Evolutionary conservation across 2,888 invertebrate genomes (phyloP).

Genomic region (Microplitis manilae): DNA sequence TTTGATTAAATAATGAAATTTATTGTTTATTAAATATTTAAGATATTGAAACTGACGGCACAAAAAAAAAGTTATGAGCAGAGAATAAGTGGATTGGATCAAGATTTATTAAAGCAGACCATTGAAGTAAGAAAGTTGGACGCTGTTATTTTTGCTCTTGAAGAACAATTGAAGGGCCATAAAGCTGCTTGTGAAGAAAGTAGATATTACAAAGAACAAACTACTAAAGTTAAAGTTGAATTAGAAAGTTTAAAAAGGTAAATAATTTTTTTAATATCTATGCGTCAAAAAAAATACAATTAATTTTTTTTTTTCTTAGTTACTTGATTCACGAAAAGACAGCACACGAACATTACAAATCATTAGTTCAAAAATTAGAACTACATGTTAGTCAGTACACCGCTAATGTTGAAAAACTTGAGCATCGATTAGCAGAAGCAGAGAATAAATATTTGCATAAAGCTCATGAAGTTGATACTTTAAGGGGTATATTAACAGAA

Average conservation of each 20-base stretch:
- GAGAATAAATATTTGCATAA: background rate
- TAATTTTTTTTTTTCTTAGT: background rate
- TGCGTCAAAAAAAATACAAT: background rate
- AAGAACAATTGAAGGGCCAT: background rate
- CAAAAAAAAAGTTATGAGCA: background rate
- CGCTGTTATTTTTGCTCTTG: background rate
- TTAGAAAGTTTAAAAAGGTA: background rate
- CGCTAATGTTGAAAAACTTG: no score
- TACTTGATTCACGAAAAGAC: no score
- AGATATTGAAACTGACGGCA: background rate
- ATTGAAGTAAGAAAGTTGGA: background rate
- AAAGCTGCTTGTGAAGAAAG: background rate
- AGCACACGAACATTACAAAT: no score
- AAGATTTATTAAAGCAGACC: background rate
- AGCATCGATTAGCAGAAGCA: no score
- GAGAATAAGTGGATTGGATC: background rate
- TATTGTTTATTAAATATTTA: background rate
- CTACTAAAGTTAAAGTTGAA: background rate
- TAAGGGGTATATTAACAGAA: background rate
- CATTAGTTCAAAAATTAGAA: no score
- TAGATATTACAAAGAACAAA: background rate
- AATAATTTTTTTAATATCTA: background rate
- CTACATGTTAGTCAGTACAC: no score
- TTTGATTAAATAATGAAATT: background rate
- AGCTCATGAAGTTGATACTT: background rate